Conservation (phyloP, 2,797 vertebrate genomes). For the Petrocephalus sullivani region DNA sequence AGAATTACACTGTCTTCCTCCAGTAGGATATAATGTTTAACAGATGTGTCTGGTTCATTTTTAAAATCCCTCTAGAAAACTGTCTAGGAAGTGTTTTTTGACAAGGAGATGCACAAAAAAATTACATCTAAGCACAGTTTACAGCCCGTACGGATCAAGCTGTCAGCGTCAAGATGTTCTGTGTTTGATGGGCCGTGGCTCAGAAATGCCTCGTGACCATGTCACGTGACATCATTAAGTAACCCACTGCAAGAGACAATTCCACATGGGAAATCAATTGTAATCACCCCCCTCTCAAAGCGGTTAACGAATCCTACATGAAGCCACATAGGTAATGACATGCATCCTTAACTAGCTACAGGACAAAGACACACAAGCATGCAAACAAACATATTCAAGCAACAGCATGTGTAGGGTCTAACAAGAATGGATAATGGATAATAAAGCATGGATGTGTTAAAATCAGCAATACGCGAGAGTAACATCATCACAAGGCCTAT, state of each 20-base stretch:
- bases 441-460: background rate
- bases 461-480: background rate
- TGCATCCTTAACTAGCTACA: background rate
- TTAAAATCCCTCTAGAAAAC: background rate
- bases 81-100: background rate
- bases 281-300: background rate
- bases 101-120: background rate
- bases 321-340: background rate
- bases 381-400: background rate
- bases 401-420: background rate
- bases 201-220: background rate
- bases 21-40: background rate
- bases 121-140: background rate
- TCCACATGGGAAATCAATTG: background rate
- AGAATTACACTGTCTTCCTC: background rate
- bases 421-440: background rate
- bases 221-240: background rate
- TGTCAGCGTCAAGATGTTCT: background rate
- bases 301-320: background rate
- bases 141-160: background rate
- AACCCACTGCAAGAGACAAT: background rate
- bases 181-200: background rate
- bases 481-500: background rate
- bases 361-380: background rate
- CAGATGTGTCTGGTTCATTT: background rate